Evolutionary conservation across 2,888 invertebrate genomes (phyloP).

Genomic region (Trachelus troglodyta): DNA sequence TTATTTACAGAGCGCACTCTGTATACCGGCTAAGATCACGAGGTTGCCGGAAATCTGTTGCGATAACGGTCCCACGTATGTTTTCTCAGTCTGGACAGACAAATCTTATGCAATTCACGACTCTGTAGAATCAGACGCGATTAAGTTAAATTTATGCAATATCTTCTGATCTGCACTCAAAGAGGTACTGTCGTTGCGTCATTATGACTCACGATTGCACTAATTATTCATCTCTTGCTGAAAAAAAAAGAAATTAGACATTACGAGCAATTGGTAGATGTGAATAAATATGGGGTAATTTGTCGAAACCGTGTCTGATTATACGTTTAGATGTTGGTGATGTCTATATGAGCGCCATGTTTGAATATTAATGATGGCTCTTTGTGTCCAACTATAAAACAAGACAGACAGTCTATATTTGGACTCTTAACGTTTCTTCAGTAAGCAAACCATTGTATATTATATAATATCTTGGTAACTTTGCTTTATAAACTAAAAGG

Average conservation of each 20-base stretch:
- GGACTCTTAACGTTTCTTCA: background rate
- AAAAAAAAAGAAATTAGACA: background rate
- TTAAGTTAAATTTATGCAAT: background rate
- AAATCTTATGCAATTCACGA: background rate
- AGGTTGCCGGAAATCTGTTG: background rate
- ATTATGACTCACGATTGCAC: background rate
- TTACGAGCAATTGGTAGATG: background rate
- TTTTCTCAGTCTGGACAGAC: background rate
- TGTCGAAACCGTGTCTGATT: background rate
- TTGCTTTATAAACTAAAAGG: background rate
- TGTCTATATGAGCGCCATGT: background rate
- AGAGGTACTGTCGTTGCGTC: background rate
- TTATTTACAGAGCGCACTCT: slow-evolving; percentile 32
- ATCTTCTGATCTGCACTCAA: background rate
- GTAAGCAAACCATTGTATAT: background rate
- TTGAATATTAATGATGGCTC: background rate
- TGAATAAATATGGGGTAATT: background rate
- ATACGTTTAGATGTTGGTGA: background rate
- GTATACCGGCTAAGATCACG: background rate
- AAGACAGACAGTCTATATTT: background rate
- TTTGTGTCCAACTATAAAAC: background rate
- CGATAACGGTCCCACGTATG: background rate
- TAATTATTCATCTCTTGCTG: background rate
- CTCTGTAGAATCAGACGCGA: background rate
- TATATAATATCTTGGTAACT: background rate